Evolutionary conservation across 2,113 vertebrate species (phyloP).

Genomic region (Pandion haliaetus): DNA sequence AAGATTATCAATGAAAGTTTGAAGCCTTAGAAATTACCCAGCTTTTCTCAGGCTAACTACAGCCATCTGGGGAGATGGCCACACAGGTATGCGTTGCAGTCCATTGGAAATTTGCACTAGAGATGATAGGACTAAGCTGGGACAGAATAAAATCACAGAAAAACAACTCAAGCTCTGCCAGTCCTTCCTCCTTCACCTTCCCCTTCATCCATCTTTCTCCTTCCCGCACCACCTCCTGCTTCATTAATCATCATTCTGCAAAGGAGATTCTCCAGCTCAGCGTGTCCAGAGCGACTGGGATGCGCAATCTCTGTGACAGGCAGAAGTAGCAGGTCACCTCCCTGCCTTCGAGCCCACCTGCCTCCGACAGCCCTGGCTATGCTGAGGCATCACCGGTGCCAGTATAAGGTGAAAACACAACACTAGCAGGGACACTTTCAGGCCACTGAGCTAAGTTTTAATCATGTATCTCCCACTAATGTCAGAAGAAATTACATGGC

Average conservation of each 20-base stretch:
- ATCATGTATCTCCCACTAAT: neutral
- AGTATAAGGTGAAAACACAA: neutral
- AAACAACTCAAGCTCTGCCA: neutral
- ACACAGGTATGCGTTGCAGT: neutral
- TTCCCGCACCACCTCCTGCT: neutral
- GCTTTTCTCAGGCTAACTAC: neutral
- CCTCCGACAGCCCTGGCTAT: neutral
- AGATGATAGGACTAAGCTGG: neutral
- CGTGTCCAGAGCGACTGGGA: fast-evolving
- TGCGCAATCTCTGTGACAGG: neutral
- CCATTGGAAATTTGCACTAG: neutral
- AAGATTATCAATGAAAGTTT: neutral
- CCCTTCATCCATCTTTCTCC: neutral
- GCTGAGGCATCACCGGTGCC: neutral
- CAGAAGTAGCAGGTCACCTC: neutral
- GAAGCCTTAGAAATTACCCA: neutral
- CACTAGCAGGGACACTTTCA: neutral
- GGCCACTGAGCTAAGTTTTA: neutral
- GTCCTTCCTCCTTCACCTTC: neutral
- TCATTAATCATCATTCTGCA: neutral
- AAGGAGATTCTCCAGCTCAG: neutral
- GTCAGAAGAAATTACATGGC: conserved; percentile 14
- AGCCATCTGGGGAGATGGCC: neutral
- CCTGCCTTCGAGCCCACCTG: neutral
- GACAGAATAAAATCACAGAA: neutral